Evolutionary conservation across 1,140 invertebrate species (phyloP).

Genomic region (Papilio aristodemus): DNA sequence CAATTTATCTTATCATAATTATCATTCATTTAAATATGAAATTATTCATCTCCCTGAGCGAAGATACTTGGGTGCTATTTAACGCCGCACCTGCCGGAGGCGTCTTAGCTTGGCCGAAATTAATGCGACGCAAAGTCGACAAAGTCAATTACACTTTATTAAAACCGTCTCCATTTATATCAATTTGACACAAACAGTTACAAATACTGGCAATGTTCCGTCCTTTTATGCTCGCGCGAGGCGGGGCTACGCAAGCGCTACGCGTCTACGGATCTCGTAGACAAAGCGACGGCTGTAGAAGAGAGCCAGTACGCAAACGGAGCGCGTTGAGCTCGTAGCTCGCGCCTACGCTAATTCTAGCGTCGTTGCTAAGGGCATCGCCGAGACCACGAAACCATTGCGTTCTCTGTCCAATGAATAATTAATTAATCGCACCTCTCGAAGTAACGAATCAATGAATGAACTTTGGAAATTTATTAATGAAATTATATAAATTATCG

Average conservation of each 20-base stretch:
- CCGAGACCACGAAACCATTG: slow-evolving; percentile 44
- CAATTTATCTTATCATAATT: slow-evolving; percentile 75
- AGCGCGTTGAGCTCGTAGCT: slow-evolving; percentile 58
- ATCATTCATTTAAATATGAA: slow-evolving; percentile 77
- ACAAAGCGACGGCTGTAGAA: slow-evolving; percentile 65
- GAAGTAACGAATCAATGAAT: slow-evolving; percentile 66
- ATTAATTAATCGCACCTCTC: slow-evolving; percentile 71
- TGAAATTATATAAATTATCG: slow-evolving; percentile 59
- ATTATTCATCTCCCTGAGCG: slow-evolving; percentile 74
- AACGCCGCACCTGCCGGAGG: slow-evolving; percentile 76
- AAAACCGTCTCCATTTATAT: slow-evolving; percentile 81
- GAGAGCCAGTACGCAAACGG: slow-evolving; percentile 68
- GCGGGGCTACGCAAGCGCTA: slow-evolving; percentile 77
- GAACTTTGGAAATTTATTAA: slow-evolving; percentile 52
- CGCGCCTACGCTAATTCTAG: slow-evolving; percentile 29
- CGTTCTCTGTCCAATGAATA: slow-evolving; percentile 67
- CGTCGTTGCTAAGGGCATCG: slow-evolving; percentile 40
- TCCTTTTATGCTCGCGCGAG: slow-evolving; percentile 75
- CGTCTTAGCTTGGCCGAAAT: slow-evolving; percentile 78
- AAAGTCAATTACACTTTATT: slow-evolving; percentile 81
- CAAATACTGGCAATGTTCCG: slow-evolving; percentile 80
- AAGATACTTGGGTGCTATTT: slow-evolving; percentile 72
- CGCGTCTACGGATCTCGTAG: slow-evolving; percentile 59
- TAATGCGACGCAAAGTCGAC: slow-evolving; percentile 79
- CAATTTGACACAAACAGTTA: slow-evolving; percentile 81